These are phyloP conservation scores for Tenodera sinensis DNA, from an alignment of 2,888 invertebrate species.

Conservation along the genomic window DNA sequence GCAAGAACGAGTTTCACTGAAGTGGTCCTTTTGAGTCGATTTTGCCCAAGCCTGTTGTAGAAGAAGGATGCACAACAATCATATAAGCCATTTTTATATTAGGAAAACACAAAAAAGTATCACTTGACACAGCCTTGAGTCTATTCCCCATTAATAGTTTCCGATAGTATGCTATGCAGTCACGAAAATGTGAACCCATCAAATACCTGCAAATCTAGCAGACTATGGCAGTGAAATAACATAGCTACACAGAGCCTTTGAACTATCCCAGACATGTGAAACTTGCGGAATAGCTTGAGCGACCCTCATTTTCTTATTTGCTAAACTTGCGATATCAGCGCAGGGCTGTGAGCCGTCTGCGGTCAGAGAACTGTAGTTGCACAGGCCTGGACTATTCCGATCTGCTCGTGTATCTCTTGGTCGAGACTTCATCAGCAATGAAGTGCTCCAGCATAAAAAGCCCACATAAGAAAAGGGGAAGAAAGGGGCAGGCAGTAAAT, in stretches of 20 bases:
- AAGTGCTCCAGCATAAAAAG: not conserved
- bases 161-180: not conserved
- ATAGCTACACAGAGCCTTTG: not conserved
- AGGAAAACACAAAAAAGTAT: not conserved
- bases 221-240: not conserved
- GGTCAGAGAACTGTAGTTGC: too few relatives aligned
- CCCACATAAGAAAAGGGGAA: not conserved
- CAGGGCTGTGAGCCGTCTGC: too few relatives aligned
- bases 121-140: not conserved
- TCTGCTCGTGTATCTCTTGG: not conserved
- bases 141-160: not conserved
- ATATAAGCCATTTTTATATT: not conserved
- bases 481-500: not conserved
- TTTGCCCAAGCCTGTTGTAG: too few relatives aligned
- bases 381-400: too few relatives aligned
- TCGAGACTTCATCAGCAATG: not conserved
- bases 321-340: too few relatives aligned
- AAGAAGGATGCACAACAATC: not conserved
- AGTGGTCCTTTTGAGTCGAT: too few relatives aligned
- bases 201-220: not conserved
- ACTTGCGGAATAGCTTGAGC: too few relatives aligned
- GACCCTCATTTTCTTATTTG: too few relatives aligned
- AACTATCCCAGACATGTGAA: too few relatives aligned
- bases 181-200: too few relatives aligned
- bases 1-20: too few relatives aligned